These are phyloP conservation scores for Tolypeutes matacus DNA, from an alignment of 2,797 vertebrate species.

Conservation along the genomic window DNA sequence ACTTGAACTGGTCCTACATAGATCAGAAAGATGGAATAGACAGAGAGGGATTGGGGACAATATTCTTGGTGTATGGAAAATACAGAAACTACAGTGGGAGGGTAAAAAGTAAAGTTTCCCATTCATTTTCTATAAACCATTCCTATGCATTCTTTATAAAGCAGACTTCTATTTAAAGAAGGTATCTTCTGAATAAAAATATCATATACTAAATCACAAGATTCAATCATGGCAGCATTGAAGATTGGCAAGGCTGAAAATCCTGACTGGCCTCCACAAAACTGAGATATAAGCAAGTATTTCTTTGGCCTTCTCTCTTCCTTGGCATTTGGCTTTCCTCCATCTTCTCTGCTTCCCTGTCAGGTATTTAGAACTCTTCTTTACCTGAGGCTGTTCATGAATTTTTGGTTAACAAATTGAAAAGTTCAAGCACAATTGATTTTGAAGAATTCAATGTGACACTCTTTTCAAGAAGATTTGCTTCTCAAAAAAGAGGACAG, in stretches of 20 bases:
- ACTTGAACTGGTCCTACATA: background rate
- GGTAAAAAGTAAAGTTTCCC: background rate
- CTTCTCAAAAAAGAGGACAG: background rate
- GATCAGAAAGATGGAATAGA: background rate
- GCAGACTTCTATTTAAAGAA: background rate
- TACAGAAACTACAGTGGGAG: background rate
- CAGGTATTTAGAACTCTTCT: background rate
- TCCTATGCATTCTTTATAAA: background rate
- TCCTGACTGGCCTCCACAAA: background rate
- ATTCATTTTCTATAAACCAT: background rate
- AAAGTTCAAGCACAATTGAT: background rate
- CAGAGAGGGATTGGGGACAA: background rate
- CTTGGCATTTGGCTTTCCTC: background rate
- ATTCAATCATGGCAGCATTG: background rate
- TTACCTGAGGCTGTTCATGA: background rate
- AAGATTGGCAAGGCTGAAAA: background rate
- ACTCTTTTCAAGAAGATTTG: background rate
- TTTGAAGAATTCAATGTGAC: background rate
- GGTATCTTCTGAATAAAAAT: background rate
- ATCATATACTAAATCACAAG: background rate
- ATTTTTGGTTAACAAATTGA: background rate
- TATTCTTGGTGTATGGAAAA: background rate
- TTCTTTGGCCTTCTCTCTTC: background rate
- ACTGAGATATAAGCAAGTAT: background rate
- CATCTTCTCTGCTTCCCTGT: background rate